Evolutionary conservation across 1,140 invertebrate species (phyloP).

Genomic region (Philopotamus ludificatus): DNA sequence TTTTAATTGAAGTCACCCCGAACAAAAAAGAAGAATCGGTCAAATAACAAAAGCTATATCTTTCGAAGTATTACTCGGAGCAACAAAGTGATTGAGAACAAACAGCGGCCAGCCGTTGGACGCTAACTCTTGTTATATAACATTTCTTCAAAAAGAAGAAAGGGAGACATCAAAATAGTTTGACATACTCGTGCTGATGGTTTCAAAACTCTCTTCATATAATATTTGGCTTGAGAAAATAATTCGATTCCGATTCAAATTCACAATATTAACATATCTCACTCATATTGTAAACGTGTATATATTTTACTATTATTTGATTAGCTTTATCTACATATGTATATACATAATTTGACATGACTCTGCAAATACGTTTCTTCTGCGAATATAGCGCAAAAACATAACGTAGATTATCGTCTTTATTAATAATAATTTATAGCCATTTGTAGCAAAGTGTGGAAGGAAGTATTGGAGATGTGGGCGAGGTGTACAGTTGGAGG

Average conservation of each 20-base stretch:
- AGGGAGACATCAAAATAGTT: slow-evolving; percentile 41
- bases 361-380: neutral
- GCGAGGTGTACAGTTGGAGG: slow-evolving; percentile 10
- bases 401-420: neutral
- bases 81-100: slow-evolving; percentile 16
- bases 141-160: slow-evolving; percentile 31
- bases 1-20: neutral
- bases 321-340: neutral
- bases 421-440: slow-evolving; percentile 19
- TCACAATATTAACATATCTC: neutral
- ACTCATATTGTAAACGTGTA: neutral
- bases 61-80: neutral
- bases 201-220: slow-evolving; percentile 3
- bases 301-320: neutral
- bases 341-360: too few species aligned
- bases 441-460: neutral
- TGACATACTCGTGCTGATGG: slow-evolving; percentile 33
- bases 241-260: too few species aligned
- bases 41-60: neutral
- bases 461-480: slow-evolving; percentile 3
- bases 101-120: slow-evolving; percentile 23
- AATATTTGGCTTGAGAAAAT: too few species aligned
- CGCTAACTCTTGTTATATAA: slow-evolving; percentile 38
- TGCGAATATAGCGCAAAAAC: neutral
- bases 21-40: neutral